Base-by-base conservation (phyloP, 2,797 vertebrate genomes). In the Capromys pilorides region DNA sequence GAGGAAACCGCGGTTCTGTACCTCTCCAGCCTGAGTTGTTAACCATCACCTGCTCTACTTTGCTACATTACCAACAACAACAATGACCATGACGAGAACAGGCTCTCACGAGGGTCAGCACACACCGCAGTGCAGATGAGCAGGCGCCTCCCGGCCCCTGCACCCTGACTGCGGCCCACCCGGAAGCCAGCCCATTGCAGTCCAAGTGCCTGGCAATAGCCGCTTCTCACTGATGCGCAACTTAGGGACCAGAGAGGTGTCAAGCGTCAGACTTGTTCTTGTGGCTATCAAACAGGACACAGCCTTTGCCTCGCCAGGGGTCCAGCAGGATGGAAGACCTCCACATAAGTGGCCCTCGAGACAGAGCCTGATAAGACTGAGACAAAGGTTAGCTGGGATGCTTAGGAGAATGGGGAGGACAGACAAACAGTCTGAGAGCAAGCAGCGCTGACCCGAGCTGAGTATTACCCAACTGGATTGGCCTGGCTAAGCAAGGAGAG, bases 311-410 rank as follows among this genome's bases (percentile, higher is more conserved):
- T 79, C 95, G 22, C 59, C 54, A 88, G 64, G 41, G 62, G 2
- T 79, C 41, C 66, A 69, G 7, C n/a, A 39, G n/a, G 69, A n/a
- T 83, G 86, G 82, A 91, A 90, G 69, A 94, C 59, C 54, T 57
- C 14, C 4, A 51, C 19, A 62, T 31, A 80, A 77, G 67, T 45
- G 21, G 26, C 28, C 22, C 9, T 69, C 2, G 41, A 36, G 91
- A 69, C 18, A 66, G 2, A 86, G 67, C 31, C 28, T 12, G 41
- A 39, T 69, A 57, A 83, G 31, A 6, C 41, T 77, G 69, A 85
- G 66, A 71, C 66, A 67, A 91, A 89, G 92, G 51, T 73, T 88
- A 94, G 1, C 24, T 6, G 6, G 12, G 22, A 41, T 41, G 24
- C 41, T 62, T 14, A 1, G 18, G 45, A 64, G 14, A 84, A 33